A percentile compares a stretch with the other conserved stretches of the same genome.
Conservation (phyloP, 2,888 invertebrate genomes). For the Temnothorax ravouxi region DNA sequence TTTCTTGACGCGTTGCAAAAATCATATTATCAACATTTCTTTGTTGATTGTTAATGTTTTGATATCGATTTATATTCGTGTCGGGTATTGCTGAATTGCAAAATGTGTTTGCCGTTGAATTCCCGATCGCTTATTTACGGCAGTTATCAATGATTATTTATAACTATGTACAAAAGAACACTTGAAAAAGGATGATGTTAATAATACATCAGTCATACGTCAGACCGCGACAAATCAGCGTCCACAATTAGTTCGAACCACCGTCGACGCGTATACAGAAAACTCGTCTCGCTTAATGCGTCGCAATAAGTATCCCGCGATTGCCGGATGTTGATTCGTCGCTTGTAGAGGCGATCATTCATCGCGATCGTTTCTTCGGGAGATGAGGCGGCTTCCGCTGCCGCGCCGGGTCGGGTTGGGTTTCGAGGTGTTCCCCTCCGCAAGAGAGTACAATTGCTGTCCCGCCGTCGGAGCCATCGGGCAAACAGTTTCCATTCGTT, state of each 20-base stretch:
- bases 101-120: not conserved
- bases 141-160: not conserved
- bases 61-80: not conserved
- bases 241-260: slow-evolving; percentile 66
- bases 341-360: slow-evolving; percentile 61
- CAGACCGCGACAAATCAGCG: slow-evolving; percentile 68
- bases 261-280: slow-evolving; percentile 64
- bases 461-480: slow-evolving; percentile 47
- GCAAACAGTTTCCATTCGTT: slow-evolving; percentile 77
- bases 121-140: not conserved
- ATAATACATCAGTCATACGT: slow-evolving; percentile 26
- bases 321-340: slow-evolving; percentile 68
- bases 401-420: not conserved
- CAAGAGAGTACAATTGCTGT: slow-evolving; percentile 31
- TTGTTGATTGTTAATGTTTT: not conserved
- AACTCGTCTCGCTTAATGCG: slow-evolving; percentile 69
- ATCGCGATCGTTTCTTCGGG: slow-evolving; percentile 63
- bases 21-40: not conserved
- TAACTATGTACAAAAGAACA: not conserved
- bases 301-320: slow-evolving; percentile 67
- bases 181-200: slow-evolving; percentile 11
- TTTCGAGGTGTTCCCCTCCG: slow-evolving; percentile 8
- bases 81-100: not conserved
- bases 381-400: slow-evolving; percentile 24
- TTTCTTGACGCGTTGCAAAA: not conserved